Base-by-base conservation (phyloP, 2,113 vertebrate genomes). In the Neopipo cinnamomea region DNA sequence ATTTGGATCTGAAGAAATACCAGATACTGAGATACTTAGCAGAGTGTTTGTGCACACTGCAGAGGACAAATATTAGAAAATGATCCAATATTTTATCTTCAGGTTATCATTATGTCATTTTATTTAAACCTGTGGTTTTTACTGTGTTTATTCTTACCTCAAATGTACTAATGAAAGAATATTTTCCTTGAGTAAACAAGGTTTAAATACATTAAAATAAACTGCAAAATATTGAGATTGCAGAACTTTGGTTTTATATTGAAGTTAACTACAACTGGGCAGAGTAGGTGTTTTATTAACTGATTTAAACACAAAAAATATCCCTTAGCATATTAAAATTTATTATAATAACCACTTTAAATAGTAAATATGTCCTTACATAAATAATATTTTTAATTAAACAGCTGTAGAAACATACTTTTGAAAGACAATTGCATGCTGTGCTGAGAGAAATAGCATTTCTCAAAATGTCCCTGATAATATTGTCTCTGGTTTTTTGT, bases 11-110 rank as follows among this genome's bases (percentile, higher is more conserved):
- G 44, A 94, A 87, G 33, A 87, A 87, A 46, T 33, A 63, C 7
- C 66, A 81, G 30, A 61, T 46, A 33, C 9, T 3, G 5, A 80
- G 55, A 56, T 79, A 70, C n/a, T 88, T 83, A 80, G 19, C 22
- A 47, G 28, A n/a, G 12, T 49, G 33, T 61, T 88, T 93, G n/a
- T 73, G 28, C n/a, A 86, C 39, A 52, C 3, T 73, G 86, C 76
- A 89, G 59, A 84, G 23, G n/a, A 53, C 11, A 92, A 86, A 58
- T 81, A 77, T 37, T 70, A 86, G 53, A 91, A 95, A 94, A 94
- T 18, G 1, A 56, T 65, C 41, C 41, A 76, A 37, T 77, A 77
- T 74, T 94, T 94, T 92, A 25, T 84, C 61, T 89, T 89, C 33
- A 42, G 4, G 53, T 91, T 70, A 37, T 89, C 18, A 2, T 81